Evolutionary conservation across 2,113 vertebrate species (phyloP), one percentile per base, ranked within the genome.

Genomic region (Podocnemis expansa): DNA sequence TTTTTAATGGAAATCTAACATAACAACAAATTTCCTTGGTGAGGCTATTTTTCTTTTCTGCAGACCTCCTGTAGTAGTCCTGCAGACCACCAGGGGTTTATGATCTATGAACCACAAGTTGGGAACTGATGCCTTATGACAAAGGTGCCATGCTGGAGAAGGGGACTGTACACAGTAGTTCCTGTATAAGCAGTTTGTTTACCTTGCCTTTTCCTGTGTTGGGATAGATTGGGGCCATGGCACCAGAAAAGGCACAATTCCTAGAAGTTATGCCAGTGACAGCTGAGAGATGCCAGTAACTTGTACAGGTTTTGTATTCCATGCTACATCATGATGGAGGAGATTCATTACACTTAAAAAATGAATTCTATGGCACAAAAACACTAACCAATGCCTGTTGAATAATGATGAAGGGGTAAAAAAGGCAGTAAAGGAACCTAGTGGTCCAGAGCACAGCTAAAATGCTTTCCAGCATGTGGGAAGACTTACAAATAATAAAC

Each of bases 401-500:
- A n/a, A n/a, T n/a, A n/a, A 81, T 43, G 85, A 45, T 19, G 58
- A 91, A 63, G 76, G 4, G 27, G 16, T 21, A 94, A 93, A 78
- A 41, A 79, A 96, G 56, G 89, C 45, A 80, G 45, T 78, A 81
- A 89, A 73, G 78, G 91, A 92, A 85, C 45, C 56, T 58, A 58
- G 25, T 58, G 29, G 29, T 58, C 56, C 24, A 58, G 25, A 9
- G 24, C 95, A 94, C 96, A 96, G 51, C 51, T 52, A 17, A 52
- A 47, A 17, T 3, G 14, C 51, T 52, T 52, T 52, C 13, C 51
- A 52, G 92, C 95, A 97, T 93, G 96, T 96, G 96, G 94, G 94
- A 97, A 95, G 94, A 58, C 56, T 90, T 97, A 94, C 95, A 96
- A 93, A 84, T 92, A 93, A 96, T 92, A 91, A 96, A 94, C 85